Evolutionary conservation across 2,888 invertebrate genomes (phyloP).

Genomic region (Troglohyphantes excavatus): DNA sequence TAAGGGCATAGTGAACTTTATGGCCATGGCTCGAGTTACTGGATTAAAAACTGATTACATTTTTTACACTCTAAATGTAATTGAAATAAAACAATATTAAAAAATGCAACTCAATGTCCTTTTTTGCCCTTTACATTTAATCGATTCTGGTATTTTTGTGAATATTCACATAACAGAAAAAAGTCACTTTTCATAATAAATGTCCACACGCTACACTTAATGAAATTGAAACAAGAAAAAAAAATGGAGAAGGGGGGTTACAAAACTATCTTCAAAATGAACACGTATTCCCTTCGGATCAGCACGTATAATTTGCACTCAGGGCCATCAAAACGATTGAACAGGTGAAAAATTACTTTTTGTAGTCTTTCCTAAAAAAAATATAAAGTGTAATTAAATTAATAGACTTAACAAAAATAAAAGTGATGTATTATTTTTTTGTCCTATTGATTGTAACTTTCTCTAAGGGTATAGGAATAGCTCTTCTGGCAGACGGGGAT

Average conservation of each 20-base stretch:
- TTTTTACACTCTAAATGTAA: no score
- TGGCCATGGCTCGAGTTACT: no score
- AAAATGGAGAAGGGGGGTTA: background rate
- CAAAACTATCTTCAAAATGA: background rate
- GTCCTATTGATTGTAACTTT: background rate
- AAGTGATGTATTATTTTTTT: slow-evolving; percentile 36
- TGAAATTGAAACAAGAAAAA: background rate
- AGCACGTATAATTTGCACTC: background rate
- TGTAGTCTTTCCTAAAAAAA: background rate
- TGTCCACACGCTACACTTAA: background rate
- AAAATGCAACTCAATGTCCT: no score
- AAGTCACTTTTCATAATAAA: background rate
- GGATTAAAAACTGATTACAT: no score
- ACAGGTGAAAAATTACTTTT: slow-evolving; percentile 16
- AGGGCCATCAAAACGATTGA: background rate
- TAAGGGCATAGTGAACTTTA: no score
- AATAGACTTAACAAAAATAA: background rate
- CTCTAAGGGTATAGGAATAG: background rate
- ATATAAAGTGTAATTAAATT: slow-evolving; percentile 27
- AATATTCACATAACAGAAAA: background rate
- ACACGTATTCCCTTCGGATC: background rate
- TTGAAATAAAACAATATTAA: no score
- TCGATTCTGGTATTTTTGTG: slow-evolving; percentile 9
- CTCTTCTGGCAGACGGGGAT: background rate
- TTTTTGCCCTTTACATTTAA: no score